A percentile compares a stretch with the other conserved stretches of the same genome.
phyloP scores from a whole-genome alignment of 2,797 vertebrate species.

The Percopsis omiscomaycus region DNA sequence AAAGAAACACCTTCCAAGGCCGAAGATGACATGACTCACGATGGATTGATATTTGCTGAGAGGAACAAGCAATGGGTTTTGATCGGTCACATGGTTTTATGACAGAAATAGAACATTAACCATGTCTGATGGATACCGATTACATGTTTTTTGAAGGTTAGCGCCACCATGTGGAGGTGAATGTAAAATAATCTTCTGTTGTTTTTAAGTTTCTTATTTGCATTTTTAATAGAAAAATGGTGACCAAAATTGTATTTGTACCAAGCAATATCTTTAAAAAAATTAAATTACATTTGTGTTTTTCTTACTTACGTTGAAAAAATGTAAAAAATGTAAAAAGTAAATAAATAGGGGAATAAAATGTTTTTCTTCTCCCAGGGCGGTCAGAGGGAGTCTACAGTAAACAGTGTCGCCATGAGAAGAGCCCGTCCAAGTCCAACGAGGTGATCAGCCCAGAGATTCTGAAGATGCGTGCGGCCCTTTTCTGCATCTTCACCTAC shows the following conservation, averaged over 20 bases:
- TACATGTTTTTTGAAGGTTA: slow-evolving; percentile 45
- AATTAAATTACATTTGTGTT: no score
- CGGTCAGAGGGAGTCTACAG: slow-evolving; percentile 75
- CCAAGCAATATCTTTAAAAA: no score
- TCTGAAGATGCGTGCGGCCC: slow-evolving; percentile 94
- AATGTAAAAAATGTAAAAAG: no score
- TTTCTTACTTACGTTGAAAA: no score
- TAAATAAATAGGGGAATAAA: not conserved
- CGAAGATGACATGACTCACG: slow-evolving; percentile 71
- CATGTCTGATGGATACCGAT: slow-evolving; percentile 28
- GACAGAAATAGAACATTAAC: slow-evolving; percentile 28
- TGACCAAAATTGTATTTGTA: no score
- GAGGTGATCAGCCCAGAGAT: slow-evolving; percentile 98
- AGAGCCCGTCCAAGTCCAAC: slow-evolving; percentile 87
- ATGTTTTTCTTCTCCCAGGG: slow-evolving; percentile 47
- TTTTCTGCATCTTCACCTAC: slow-evolving; percentile 99
- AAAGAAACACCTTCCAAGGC: slow-evolving; percentile 62
- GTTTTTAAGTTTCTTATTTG: no score
- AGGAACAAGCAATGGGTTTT: slow-evolving; percentile 36
- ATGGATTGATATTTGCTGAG: slow-evolving; percentile 42
- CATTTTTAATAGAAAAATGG: no score
- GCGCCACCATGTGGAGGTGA: slow-evolving; percentile 60
- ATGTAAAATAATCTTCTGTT: not conserved
- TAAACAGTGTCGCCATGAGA: slow-evolving; percentile 82
- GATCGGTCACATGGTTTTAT: slow-evolving; percentile 38